Percentiles rank a stretch among this genome's conserved stretches.
phyloP scores from a whole-genome alignment of 2,113 vertebrate genomes.

The Sylvietta virens region DNA sequence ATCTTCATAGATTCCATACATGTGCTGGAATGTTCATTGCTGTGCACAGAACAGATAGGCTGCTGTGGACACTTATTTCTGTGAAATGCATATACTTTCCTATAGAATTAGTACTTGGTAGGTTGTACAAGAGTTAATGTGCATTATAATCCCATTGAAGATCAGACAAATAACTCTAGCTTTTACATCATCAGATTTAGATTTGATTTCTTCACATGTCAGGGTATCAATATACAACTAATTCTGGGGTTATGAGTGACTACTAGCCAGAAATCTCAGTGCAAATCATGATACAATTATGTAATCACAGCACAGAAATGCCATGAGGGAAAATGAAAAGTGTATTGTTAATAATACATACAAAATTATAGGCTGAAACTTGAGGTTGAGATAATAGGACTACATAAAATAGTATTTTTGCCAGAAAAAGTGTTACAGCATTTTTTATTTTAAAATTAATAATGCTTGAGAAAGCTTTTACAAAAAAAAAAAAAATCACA shows the following conservation, averaged over 20 bases:
- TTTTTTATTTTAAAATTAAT: not conserved
- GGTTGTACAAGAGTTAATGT: not conserved
- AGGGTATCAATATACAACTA: not conserved
- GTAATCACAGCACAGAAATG: not conserved
- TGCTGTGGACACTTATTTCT: not conserved
- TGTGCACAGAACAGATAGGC: not conserved
- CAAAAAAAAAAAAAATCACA: not conserved
- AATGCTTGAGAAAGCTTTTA: not conserved
- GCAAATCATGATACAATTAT: not conserved
- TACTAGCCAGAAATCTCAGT: not conserved
- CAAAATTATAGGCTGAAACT: not conserved
- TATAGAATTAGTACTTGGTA: not conserved
- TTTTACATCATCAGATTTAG: not conserved
- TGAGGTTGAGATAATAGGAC: not conserved
- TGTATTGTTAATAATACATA: not conserved
- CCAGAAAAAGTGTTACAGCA: not conserved
- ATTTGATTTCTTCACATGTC: not conserved
- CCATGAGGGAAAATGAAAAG: not conserved
- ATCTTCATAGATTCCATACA: fast-evolving
- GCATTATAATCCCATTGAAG: not conserved
- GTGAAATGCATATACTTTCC: not conserved
- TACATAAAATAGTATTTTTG: not conserved
- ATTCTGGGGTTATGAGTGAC: not conserved
- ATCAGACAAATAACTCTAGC: not conserved
- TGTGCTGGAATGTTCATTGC: not conserved